These are phyloP conservation scores for Hypanus sabinus DNA, from an alignment of 2,113 vertebrate genomes.

Conservation along the genomic window DNA sequence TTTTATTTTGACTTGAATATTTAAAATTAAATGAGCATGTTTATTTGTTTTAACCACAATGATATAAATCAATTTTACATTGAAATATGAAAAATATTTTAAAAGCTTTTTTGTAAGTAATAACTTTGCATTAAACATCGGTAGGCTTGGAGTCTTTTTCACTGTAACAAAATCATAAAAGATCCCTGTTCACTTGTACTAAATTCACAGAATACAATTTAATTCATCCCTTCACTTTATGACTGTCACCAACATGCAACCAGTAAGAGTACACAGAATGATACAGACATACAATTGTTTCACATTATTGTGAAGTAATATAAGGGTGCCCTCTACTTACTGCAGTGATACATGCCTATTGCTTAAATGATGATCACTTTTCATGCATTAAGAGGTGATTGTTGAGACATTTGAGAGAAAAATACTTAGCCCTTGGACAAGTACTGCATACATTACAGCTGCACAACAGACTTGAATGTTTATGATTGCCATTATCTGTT, in stretches of 20 bases:
- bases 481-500: conserved; percentile 53
- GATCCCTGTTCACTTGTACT: not conserved
- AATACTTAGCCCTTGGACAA: conserved; percentile 40
- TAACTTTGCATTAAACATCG: not conserved
- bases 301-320: conserved; percentile 35
- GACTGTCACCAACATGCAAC: not conserved
- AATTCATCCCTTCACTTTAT: not conserved
- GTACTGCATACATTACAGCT: conserved; percentile 45
- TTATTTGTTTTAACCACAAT: too few species aligned
- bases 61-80: too few species aligned
- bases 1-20: too few species aligned
- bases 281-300: conserved; percentile 35
- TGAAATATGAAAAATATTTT: not conserved
- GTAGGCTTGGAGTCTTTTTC: not conserved
- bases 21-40: too few species aligned
- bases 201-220: not conserved
- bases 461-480: conserved; percentile 45
- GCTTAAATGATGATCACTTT: conserved; percentile 44
- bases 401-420: conserved; percentile 43
- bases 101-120: not conserved
- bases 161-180: not conserved
- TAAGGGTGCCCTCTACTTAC: conserved; percentile 39
- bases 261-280: not conserved
- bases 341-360: conserved; percentile 41
- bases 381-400: conserved; percentile 43